A percentile compares a stretch with the other conserved stretches of the same genome.
Conservation (phyloP, 1,140 invertebrate species). For the Formica exsecta region DNA sequence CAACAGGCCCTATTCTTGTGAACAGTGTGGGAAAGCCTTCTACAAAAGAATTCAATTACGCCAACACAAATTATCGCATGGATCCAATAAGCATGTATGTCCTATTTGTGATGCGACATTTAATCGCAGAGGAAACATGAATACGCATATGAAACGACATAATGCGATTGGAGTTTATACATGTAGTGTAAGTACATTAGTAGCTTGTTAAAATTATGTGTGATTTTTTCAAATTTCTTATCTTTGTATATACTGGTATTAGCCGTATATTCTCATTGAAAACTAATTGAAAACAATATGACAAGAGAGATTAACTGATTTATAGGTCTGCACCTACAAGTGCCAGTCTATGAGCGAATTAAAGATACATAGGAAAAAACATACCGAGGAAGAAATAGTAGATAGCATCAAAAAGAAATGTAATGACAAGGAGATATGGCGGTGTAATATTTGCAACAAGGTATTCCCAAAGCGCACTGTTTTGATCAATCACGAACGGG, state of each 20-base stretch:
- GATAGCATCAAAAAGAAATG: slow-evolving; percentile 76
- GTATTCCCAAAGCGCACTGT: slow-evolving; percentile 82
- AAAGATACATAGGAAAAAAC: slow-evolving; percentile 79
- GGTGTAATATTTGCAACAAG: slow-evolving; percentile 80
- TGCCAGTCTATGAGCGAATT: slow-evolving; percentile 82
- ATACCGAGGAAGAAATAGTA: slow-evolving; percentile 75
- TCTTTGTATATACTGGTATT: background rate
- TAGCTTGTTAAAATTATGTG: slow-evolving; percentile 9
- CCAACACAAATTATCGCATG: slow-evolving; percentile 81
- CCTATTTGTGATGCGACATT: slow-evolving; percentile 78
- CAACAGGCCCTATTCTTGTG: slow-evolving; percentile 84
- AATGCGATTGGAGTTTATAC: slow-evolving; percentile 72
- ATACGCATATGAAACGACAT: slow-evolving; percentile 81
- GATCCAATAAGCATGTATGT: slow-evolving; percentile 79
- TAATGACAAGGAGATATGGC: slow-evolving; percentile 69
- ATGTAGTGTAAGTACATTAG: slow-evolving; percentile 79
- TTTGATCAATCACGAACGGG: slow-evolving; percentile 82
- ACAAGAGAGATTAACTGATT: background rate
- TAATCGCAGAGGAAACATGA: slow-evolving; percentile 84
- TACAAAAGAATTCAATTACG: slow-evolving; percentile 83
- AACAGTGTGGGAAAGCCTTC: slow-evolving; percentile 85
- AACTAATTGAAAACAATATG: background rate
- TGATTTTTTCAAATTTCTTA: slow-evolving; percentile 13
- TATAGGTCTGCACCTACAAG: slow-evolving; percentile 76
- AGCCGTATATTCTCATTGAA: background rate